phyloP scores from a whole-genome alignment of 2,888 invertebrate species.

The Drosophila pseudotalamancana region DNA sequence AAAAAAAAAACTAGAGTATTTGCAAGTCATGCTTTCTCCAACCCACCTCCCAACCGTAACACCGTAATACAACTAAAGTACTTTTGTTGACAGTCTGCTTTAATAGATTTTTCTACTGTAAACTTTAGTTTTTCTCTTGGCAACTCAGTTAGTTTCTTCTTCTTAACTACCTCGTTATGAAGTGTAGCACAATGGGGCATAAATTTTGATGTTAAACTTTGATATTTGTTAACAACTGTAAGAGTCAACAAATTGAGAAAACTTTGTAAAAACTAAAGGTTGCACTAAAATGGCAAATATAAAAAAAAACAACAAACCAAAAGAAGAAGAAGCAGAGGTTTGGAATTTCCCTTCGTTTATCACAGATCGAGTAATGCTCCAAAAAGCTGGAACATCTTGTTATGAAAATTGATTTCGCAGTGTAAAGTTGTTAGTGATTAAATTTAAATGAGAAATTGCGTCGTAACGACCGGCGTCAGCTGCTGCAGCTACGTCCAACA shows the following conservation, averaged over 20 bases:
- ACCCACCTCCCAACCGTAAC: too few species aligned
- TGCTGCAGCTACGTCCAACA: too few species aligned
- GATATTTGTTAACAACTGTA: background rate
- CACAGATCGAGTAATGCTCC: too few species aligned
- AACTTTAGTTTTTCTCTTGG: too few species aligned
- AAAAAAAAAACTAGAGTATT: too few species aligned
- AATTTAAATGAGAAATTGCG: conserved; percentile 19
- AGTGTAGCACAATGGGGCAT: background rate
- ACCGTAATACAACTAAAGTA: too few species aligned
- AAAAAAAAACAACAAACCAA: too few species aligned
- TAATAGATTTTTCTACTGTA: too few species aligned
- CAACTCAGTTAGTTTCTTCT: too few species aligned
- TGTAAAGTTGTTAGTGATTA: conserved; percentile 25
- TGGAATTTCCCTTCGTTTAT: background rate
- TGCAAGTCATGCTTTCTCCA: too few species aligned
- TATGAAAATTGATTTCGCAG: background rate
- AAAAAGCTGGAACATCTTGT: too few species aligned
- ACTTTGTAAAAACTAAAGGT: background rate
- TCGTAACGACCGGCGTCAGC: background rate
- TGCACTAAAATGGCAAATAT: background rate
- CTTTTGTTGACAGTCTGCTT: too few species aligned
- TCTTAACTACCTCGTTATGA: background rate
- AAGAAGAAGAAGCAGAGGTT: background rate
- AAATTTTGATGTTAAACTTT: conserved; percentile 5
- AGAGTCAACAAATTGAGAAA: background rate